phyloP scores from a whole-genome alignment of 2,113 vertebrate genomes.

The Cyprinodon variegatus region DNA sequence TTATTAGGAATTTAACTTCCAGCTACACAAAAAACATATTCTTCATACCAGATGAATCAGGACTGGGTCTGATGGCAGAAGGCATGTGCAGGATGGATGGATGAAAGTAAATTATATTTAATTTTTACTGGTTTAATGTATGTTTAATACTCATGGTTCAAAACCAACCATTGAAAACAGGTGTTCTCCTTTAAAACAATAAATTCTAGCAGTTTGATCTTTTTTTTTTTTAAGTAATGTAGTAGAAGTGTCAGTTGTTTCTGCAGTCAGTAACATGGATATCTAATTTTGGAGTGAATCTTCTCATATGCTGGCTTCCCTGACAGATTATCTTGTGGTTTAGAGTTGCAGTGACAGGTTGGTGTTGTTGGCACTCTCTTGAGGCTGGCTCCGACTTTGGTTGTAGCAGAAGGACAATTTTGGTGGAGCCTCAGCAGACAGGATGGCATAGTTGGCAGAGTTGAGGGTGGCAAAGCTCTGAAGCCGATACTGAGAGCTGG shows the following conservation, averaged over 20 bases:
- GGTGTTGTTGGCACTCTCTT: conserved; percentile 53
- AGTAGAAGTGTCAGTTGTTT: background rate
- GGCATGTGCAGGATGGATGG: too few species aligned
- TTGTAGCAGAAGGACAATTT: conserved; percentile 72
- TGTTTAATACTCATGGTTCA: background rate
- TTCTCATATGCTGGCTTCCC: conserved; percentile 38
- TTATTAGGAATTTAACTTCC: too few species aligned
- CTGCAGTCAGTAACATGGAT: conserved; percentile 11
- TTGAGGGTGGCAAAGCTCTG: conserved; percentile 33
- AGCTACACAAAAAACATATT: too few species aligned
- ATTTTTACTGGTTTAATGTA: too few species aligned
- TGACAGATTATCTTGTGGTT: conserved; percentile 53
- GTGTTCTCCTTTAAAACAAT: background rate
- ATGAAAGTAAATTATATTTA: too few species aligned
- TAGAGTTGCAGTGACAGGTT: conserved; percentile 65
- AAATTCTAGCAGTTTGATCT: background rate
- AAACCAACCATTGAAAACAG: background rate
- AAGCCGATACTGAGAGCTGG: conserved; percentile 42
- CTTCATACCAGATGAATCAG: too few species aligned
- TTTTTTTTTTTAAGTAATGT: background rate
- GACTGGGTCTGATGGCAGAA: too few species aligned
- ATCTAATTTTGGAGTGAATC: conserved; percentile 36
- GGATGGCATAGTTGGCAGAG: conserved; percentile 74
- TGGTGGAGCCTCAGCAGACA: conserved; percentile 70
- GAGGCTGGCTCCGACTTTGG: conserved; percentile 60